phyloP scores from a whole-genome alignment of 2,113 vertebrate genomes.

The Podocnemis expansa region DNA sequence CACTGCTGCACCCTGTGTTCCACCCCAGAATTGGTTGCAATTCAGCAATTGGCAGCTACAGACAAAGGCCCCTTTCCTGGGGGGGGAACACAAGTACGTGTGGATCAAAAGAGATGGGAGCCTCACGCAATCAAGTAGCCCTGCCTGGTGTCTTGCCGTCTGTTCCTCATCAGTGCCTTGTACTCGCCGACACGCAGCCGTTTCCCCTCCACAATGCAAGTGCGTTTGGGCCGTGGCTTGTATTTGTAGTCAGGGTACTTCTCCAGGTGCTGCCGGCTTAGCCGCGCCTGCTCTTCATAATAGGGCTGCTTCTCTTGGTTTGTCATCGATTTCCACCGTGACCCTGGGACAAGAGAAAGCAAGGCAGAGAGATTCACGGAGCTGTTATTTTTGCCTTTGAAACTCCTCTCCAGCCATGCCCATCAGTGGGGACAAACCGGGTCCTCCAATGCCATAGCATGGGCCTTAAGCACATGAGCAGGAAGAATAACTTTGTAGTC shows the following conservation, averaged over 20 bases:
- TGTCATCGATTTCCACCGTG: conserved; percentile 96
- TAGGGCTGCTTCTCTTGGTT: conserved; percentile 99
- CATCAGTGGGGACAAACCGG: background rate
- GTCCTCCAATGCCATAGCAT: background rate
- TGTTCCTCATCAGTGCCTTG: conserved; percentile 97
- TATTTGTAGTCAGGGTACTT: conserved; percentile 98
- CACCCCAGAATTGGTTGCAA: background rate
- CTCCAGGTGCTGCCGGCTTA: conserved; percentile 97
- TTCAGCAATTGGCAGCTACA: background rate
- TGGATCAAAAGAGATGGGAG: background rate
- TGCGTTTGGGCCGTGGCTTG: conserved; percentile 95
- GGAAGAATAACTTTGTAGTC: background rate
- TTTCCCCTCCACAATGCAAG: conserved; percentile 97
- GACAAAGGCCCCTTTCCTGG: background rate
- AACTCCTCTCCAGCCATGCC: background rate
- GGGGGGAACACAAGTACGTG: background rate
- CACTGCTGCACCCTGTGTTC: background rate
- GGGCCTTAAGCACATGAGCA: background rate
- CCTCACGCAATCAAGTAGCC: conserved; percentile 88
- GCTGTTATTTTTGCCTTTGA: background rate
- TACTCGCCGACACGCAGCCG: conserved; percentile 96
- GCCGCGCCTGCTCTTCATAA: conserved; percentile 95
- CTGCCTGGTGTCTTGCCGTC: conserved; percentile 91
- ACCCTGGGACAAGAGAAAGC: conserved; percentile 76
- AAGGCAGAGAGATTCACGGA: accelerated